Evolutionary conservation across 2,113 vertebrate species (phyloP), one percentile per base, ranked within the genome.

Genomic region (Phyllopteryx taeniolatus): DNA sequence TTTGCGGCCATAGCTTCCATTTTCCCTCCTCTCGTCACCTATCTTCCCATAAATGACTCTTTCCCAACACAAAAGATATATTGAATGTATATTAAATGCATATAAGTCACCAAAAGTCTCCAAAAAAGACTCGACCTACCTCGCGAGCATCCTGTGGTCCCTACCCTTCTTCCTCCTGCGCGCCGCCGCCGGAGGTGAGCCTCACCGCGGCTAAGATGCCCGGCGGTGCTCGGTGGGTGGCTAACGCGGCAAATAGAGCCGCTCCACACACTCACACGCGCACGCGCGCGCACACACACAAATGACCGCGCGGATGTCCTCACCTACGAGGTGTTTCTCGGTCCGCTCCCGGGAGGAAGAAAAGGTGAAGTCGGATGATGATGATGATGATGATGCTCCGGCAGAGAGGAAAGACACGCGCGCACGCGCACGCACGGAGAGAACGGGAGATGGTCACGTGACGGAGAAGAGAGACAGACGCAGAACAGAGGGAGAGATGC

Each of bases 251-350:
- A 1, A 6, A 1, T 69, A 69, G 77, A 43, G 87, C 84, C 69
- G 88, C 82, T 76, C 87, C 89, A 82, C 86, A 89, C 88, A 87
- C 89, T 87, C 83, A 85, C 88, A 84, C 79, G 78, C 84, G 81
- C 83, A 44, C 85, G 65, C 74, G 67, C 84, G 82, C 78, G 76
- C 84, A 79, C 81, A 57, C 81, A 57, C 75, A 68, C 80, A 76
- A 76, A 71, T 78, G 69, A 69, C 51, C 67, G 67, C 79, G 71
- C 74, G 68, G 82, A 81, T 35, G 27, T 61, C 59, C 59, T 66
- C 74, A 70, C 22, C 64, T 17, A 14, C 44, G 8, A 66, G 22
- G 22, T 31, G n/a, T 31, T 66, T 27, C 31, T 61, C 59, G 14
- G 59, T 61, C 59, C 35, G n/a, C 64, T 66, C 64, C 43, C 64